A percentile compares a stretch with the other conserved stretches of the same genome.
Evolutionary conservation across 1,140 invertebrate genomes (phyloP).

Genomic region (Gyrodactylus salaris): DNA sequence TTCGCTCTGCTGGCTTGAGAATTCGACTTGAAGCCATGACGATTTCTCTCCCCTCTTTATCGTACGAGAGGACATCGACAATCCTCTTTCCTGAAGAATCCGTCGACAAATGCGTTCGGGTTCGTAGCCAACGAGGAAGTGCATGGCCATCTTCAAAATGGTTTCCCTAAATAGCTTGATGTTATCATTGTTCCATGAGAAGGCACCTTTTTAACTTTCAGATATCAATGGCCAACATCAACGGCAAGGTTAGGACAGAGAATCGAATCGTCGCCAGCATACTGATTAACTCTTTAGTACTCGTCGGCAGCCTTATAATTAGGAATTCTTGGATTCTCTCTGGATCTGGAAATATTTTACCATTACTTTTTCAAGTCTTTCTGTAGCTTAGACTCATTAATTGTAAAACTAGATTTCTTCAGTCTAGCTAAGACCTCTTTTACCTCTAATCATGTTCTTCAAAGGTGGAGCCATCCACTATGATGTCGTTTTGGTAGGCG

Average conservation of each 20-base stretch:
- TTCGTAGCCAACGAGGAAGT: not conserved
- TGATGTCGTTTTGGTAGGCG: not conserved
- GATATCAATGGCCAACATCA: not conserved
- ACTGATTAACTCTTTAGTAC: not conserved
- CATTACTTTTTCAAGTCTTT: not conserved
- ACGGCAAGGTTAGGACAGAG: not conserved
- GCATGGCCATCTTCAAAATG: not conserved
- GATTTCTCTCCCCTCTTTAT: not conserved
- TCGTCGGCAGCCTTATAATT: not conserved
- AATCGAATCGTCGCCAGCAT: not conserved
- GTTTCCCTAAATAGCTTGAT: not conserved
- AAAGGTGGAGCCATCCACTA: not conserved
- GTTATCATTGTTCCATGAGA: not conserved
- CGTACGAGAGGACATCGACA: not conserved
- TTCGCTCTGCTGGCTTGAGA: not conserved
- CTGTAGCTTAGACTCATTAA: not conserved
- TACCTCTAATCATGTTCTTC: not conserved
- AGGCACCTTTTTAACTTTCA: not conserved
- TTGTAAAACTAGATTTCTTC: not conserved
- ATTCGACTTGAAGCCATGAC: not conserved
- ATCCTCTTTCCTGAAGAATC: not conserved
- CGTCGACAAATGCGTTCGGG: not conserved
- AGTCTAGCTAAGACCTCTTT: not conserved
- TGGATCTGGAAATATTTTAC: not conserved
- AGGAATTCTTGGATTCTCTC: not conserved